Evolutionary conservation across 1,140 invertebrate genomes (phyloP).

Genomic region (Oryctes rhinoceros): DNA sequence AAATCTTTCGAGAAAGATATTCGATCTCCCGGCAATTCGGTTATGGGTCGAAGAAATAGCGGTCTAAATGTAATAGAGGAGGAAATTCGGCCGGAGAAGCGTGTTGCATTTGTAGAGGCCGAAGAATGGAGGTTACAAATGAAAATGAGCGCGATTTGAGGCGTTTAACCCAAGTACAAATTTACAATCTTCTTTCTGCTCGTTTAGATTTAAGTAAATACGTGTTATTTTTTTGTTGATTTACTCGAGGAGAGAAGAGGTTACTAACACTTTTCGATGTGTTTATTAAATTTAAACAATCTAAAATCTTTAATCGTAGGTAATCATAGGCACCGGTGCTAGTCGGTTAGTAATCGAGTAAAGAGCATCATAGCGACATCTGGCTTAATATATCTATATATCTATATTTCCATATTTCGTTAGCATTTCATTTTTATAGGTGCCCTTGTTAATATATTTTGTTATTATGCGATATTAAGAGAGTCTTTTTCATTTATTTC

Average conservation of each 20-base stretch:
- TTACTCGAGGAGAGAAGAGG: background rate
- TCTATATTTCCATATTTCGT: no score
- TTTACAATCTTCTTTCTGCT: background rate
- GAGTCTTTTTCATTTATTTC: no score
- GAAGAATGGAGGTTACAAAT: conserved; percentile 24
- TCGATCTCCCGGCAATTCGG: background rate
- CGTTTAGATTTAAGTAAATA: background rate
- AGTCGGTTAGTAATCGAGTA: no score
- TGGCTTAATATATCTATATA: no score
- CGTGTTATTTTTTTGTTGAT: background rate
- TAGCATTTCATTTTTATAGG: no score
- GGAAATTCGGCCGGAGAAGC: background rate
- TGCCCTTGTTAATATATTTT: no score
- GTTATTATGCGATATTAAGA: no score
- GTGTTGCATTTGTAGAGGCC: background rate
- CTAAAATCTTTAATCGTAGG: background rate
- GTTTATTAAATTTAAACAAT: background rate
- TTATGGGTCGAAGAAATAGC: background rate
- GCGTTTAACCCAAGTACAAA: background rate
- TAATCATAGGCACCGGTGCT: no score
- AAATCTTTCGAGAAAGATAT: background rate
- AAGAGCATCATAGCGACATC: no score
- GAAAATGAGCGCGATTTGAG: conserved; percentile 15
- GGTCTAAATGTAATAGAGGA: conserved; percentile 4
- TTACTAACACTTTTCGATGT: background rate